Evolutionary conservation across 2,888 invertebrate species (phyloP).

Genomic region (Hoplodrina ambigua): DNA sequence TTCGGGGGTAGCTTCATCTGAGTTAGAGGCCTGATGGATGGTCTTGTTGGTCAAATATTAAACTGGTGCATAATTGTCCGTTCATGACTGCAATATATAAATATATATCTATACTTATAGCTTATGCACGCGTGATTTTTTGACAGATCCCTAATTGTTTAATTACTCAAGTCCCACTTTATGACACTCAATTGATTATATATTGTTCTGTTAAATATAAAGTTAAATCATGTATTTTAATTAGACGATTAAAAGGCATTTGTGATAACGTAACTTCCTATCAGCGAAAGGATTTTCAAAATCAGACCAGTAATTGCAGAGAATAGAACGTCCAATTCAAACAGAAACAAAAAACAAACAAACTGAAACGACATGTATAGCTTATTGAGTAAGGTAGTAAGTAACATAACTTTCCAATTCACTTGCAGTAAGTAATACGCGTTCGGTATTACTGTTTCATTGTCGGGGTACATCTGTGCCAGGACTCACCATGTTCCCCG

Average conservation of each 20-base stretch:
- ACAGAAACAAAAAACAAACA: too few relatives aligned
- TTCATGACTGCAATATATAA: not conserved
- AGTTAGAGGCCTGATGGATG: constrained; percentile 50
- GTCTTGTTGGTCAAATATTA: constrained; percentile 38
- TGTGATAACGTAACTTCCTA: too few relatives aligned
- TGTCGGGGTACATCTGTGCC: constrained; percentile 17
- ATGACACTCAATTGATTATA: too few relatives aligned
- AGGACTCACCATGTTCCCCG: constrained; percentile 20
- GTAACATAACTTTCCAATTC: constrained; percentile 55
- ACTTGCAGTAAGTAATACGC: constrained; percentile 48
- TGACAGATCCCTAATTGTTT: too few relatives aligned
- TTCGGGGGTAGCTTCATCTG: constrained; percentile 45
- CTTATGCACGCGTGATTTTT: too few relatives aligned
- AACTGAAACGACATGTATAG: not conserved
- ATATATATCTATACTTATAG: not conserved
- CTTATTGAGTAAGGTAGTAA: constrained; percentile 13
- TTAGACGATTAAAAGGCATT: too few relatives aligned
- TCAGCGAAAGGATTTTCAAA: too few relatives aligned
- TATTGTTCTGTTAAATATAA: too few relatives aligned
- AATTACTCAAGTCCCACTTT: too few relatives aligned
- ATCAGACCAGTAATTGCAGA: too few relatives aligned
- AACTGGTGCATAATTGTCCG: constrained; percentile 32
- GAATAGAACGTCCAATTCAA: too few relatives aligned
- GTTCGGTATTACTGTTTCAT: constrained; percentile 51
- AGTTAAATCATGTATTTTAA: too few relatives aligned